phyloP scores from a whole-genome alignment of 2,113 vertebrate genomes.

The Acrocephalus arundinaceus region DNA sequence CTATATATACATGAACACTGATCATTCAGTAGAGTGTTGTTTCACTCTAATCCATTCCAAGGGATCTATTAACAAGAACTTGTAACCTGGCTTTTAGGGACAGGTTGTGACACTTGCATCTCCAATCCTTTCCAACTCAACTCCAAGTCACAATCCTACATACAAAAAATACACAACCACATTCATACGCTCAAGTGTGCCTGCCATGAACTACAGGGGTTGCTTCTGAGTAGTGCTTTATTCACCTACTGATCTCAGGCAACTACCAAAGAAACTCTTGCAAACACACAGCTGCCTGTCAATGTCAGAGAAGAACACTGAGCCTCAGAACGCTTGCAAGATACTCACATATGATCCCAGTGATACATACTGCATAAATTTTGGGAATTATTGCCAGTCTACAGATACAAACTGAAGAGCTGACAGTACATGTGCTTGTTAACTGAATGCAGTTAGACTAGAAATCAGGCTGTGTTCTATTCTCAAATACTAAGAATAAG shows the following conservation, averaged over 20 bases:
- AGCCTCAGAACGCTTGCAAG: neutral
- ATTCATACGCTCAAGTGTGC: neutral
- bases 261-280: neutral
- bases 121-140: neutral
- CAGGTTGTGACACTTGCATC: neutral
- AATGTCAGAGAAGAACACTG: neutral
- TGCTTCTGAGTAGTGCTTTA: neutral
- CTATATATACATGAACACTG: neutral
- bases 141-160: neutral
- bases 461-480: neutral
- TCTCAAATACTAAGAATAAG: neutral
- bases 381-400: neutral
- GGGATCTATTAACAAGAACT: neutral
- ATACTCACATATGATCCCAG: neutral
- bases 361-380: neutral
- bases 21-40: neutral
- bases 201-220: fast-evolving
- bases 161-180: neutral
- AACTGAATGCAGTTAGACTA: neutral
- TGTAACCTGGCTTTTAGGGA: neutral
- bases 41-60: neutral
- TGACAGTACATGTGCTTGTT: neutral
- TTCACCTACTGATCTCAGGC: neutral
- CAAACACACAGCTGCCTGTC: neutral
- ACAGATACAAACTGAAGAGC: neutral